phyloP scores from a whole-genome alignment of 2,888 invertebrate species.

The Aphodius sticticus region DNA sequence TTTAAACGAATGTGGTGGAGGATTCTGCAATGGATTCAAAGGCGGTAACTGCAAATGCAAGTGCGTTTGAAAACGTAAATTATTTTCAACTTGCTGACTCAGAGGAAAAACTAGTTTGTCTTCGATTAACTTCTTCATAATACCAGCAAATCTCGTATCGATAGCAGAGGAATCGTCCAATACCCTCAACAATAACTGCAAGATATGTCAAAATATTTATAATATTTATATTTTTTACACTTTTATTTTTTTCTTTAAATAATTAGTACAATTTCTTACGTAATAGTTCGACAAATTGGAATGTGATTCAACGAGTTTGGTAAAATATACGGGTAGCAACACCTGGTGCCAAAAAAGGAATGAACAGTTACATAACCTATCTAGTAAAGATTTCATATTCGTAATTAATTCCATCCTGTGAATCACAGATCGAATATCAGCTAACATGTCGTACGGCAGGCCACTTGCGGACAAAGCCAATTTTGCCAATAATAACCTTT shows the following conservation, averaged over 20 bases:
- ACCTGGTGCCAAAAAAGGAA: constrained; percentile 85
- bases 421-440: constrained; percentile 68
- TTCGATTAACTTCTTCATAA: constrained; percentile 19
- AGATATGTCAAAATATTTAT: too few relatives aligned
- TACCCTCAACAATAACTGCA: constrained; percentile 55
- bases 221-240: too few relatives aligned
- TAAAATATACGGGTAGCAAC: constrained; percentile 78
- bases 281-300: constrained; percentile 70
- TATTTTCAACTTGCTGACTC: constrained; percentile 90
- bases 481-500: constrained; percentile 55
- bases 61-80: constrained; percentile 91
- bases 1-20: constrained; percentile 52
- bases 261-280: constrained; percentile 55
- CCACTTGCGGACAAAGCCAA: constrained; percentile 63
- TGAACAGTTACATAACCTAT: constrained; percentile 74
- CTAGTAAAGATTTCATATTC: constrained; percentile 66
- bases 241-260: constrained; percentile 19
- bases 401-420: constrained; percentile 72
- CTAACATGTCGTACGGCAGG: constrained; percentile 70
- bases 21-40: constrained; percentile 55
- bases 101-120: constrained; percentile 61
- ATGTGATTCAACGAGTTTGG: constrained; percentile 73
- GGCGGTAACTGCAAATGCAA: constrained; percentile 83
- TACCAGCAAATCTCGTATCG: constrained; percentile 29
- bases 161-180: constrained; percentile 54